Conservation (phyloP, 2,888 invertebrate genomes). For the Conchocele bisecta region DNA sequence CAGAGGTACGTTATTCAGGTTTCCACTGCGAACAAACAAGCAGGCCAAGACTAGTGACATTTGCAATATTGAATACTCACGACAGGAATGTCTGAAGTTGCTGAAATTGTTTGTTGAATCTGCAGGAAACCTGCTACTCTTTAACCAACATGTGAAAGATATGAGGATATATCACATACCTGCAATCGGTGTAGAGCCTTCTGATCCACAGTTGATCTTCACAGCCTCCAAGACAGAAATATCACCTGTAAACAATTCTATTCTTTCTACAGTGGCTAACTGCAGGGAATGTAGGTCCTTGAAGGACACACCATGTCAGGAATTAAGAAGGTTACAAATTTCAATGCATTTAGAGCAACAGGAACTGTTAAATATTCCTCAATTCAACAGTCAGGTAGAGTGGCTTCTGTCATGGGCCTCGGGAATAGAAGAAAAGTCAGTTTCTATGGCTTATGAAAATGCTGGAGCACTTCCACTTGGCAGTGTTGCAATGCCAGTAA, state of each 20-base stretch:
- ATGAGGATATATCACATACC: conserved; percentile 72
- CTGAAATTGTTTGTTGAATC: conserved; percentile 65
- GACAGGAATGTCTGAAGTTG: conserved; percentile 65
- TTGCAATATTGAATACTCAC: conserved; percentile 62
- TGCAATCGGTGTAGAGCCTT: background rate
- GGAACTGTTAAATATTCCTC: no score
- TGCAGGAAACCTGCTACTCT: conserved; percentile 74
- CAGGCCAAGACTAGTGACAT: conserved; percentile 76
- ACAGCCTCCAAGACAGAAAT: background rate
- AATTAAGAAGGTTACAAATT: no score
- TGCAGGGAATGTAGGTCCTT: no score
- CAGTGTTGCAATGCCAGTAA: conserved; percentile 34
- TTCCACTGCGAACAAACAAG: conserved; percentile 75
- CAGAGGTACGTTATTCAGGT: conserved; percentile 76
- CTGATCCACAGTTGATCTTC: background rate
- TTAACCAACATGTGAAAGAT: conserved; percentile 76
- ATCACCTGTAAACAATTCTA: background rate
- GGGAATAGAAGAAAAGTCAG: conserved; percentile 18
- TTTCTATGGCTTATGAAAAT: conserved; percentile 6
- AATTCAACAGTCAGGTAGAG: no score
- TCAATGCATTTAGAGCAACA: no score
- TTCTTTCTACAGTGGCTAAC: no score
- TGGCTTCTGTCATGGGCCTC: conserved; percentile 58
- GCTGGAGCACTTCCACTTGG: conserved; percentile 51
- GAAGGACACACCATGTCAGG: no score